Percentiles rank a stretch among this genome's conserved stretches.
Conservation (phyloP, 2,113 vertebrate species). For the Tretioscincus oriximinensis region DNA sequence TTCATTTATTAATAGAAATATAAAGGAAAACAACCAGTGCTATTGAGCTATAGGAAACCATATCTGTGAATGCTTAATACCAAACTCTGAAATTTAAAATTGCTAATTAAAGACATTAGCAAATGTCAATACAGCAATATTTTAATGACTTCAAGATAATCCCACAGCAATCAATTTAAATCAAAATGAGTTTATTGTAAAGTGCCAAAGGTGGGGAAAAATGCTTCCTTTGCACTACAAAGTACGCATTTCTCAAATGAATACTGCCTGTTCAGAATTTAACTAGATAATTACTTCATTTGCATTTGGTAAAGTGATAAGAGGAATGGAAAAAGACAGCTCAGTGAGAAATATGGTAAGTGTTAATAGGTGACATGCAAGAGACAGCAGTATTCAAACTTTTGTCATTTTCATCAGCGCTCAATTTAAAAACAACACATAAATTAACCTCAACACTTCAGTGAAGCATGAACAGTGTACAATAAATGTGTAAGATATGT, state of each 20-base stretch:
- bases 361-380: slow-evolving; percentile 52
- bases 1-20: slow-evolving; percentile 56
- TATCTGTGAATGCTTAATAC: slow-evolving; percentile 76
- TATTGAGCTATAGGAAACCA: slow-evolving; percentile 71
- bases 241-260: slow-evolving; percentile 79
- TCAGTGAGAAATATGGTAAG: slow-evolving; percentile 62
- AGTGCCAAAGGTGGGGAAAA: slow-evolving; percentile 78
- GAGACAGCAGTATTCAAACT: slow-evolving; percentile 43
- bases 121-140: slow-evolving; percentile 90
- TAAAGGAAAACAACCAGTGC: slow-evolving; percentile 69
- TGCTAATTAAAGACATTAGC: slow-evolving; percentile 86
- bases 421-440: slow-evolving; percentile 33
- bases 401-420: slow-evolving; percentile 25
- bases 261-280: slow-evolving; percentile 75
- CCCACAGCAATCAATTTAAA: slow-evolving; percentile 91
- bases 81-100: slow-evolving; percentile 82
- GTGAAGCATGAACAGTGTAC: slow-evolving; percentile 27
- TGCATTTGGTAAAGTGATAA: slow-evolving; percentile 67
- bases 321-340: slow-evolving; percentile 58
- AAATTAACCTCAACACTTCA: slow-evolving; percentile 23
- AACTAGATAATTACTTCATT: slow-evolving; percentile 75
- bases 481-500: slow-evolving; percentile 22
- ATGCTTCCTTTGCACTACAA: slow-evolving; percentile 76
- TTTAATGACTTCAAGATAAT: slow-evolving; percentile 88
- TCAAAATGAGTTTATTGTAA: slow-evolving; percentile 80